Percentiles rank a stretch among this genome's conserved stretches.
Conservation (phyloP, 2,888 invertebrate species). For the Luperina nickerlii region DNA sequence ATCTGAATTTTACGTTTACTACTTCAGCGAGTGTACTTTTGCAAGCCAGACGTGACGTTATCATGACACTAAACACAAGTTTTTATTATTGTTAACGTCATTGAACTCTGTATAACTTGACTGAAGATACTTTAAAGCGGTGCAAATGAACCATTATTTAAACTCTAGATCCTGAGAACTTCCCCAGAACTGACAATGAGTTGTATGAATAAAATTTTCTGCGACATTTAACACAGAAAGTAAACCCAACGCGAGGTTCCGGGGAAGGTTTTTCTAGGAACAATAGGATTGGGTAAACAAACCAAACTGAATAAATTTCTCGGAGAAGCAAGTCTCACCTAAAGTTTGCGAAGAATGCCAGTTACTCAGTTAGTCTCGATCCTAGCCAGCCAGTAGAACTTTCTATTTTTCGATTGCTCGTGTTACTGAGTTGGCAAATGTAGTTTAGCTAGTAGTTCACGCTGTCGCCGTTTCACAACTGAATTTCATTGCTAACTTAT, state of each 20-base stretch:
- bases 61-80: constrained; percentile 33
- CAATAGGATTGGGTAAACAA: constrained; percentile 75
- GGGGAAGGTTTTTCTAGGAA: constrained; percentile 61
- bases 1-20: constrained; percentile 42
- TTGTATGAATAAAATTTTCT: constrained; percentile 63
- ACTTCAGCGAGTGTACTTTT: constrained; percentile 21
- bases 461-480: constrained; percentile 80
- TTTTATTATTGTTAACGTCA: constrained; percentile 37
- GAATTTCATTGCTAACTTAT: constrained; percentile 81
- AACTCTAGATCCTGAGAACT: constrained; percentile 51
- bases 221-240: constrained; percentile 60
- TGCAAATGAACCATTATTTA: constrained; percentile 42
- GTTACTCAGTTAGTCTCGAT: constrained; percentile 86
- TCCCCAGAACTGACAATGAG: constrained; percentile 53
- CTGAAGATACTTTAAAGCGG: constrained; percentile 18
- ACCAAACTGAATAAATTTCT: constrained; percentile 83
- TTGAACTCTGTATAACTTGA: constrained; percentile 19
- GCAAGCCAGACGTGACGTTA: constrained; percentile 21
- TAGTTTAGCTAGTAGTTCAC: constrained; percentile 84
- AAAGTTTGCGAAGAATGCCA: constrained; percentile 87
- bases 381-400: constrained; percentile 79
- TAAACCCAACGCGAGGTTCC: constrained; percentile 43
- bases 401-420: constrained; percentile 89
- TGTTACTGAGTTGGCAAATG: constrained; percentile 87
- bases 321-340: constrained; percentile 79